Base-by-base conservation (phyloP, 1,140 invertebrate species). In the Stegodyphus mimosarum region DNA sequence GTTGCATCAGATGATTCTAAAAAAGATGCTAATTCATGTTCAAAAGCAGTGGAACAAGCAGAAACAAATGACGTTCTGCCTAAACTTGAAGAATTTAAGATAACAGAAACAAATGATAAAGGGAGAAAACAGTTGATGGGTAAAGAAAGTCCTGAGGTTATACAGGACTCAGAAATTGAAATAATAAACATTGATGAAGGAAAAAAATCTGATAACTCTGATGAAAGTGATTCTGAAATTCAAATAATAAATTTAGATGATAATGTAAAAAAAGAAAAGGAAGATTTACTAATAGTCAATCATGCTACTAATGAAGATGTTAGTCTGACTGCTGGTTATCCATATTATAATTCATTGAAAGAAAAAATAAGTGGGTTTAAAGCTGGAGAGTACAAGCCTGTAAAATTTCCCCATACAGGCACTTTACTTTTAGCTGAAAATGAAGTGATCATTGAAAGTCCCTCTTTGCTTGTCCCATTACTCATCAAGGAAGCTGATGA, bases 391-490 rank as follows among this genome's bases (percentile, higher is more conserved):
- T 84, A 76, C 18, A 84, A 84, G 53, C 81, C 81, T 55, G 81
- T 84, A 11, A 84, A 84, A 70, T 84, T 84, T 76, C 81, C 81
- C 15, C 81, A 84, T 71, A 84, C 74, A 50, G 81, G 81, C 48
- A 84, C 81, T 49, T 67, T 84, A n/a, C n/a, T 60, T 5, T 76
- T 84, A 53, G 51, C 50, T 50, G 79, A 87, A 72, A 81, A 77
- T 73, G 89, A 88, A 84, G 84, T 88, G 7, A 87, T 89, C 18
- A 78, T 89, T n/a, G 88, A 89, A 73, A 86, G 85, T 78, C 88
- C 88, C 1, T 89, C 88, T 66, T 67, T 89, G 69, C 80, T 88
- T 7, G 87, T 88, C n/a, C 88, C 88, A 6, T 78, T 89, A 18
- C 77, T 89, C 10, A 87, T 89, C 55, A 89, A 89, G 73, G 87